phyloP scores from a whole-genome alignment of 2,888 invertebrate species.

The Ommatoiulus sabulosus region DNA sequence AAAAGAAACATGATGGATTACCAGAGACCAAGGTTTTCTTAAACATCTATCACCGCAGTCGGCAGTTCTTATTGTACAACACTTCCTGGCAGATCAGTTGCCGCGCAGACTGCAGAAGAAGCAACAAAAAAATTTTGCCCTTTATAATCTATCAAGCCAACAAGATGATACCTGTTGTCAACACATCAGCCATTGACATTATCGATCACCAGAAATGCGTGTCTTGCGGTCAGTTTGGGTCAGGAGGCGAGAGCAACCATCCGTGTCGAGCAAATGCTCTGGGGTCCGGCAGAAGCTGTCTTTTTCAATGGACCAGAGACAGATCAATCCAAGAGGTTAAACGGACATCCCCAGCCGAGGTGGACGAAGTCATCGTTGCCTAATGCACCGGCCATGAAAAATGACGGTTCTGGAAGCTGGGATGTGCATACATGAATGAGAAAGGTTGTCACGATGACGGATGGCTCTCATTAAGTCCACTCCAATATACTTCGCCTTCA shows the following conservation, averaged over 20 bases:
- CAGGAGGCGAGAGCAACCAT: not conserved
- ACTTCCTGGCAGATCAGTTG: slow-evolving; percentile 31
- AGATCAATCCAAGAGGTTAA: slow-evolving; percentile 39
- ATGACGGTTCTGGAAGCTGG: not conserved
- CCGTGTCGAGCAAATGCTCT: slow-evolving; percentile 36
- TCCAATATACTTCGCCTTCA: slow-evolving; percentile 52
- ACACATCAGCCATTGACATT: slow-evolving; percentile 25
- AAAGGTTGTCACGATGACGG: slow-evolving; percentile 53
- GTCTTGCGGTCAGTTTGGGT: slow-evolving; percentile 24
- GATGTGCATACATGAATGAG: slow-evolving; percentile 36
- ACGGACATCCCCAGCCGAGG: slow-evolving; percentile 32
- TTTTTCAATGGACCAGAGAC: not conserved
- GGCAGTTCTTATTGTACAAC: not conserved
- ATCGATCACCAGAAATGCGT: slow-evolving; percentile 3
- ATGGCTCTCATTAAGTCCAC: slow-evolving; percentile 51
- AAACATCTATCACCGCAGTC: slow-evolving; percentile 1
- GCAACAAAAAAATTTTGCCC: not conserved
- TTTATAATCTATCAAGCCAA: slow-evolving; percentile 35
- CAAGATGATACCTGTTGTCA: slow-evolving; percentile 43
- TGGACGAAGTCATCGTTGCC: not conserved
- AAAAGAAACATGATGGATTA: slow-evolving; percentile 28
- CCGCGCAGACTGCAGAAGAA: not conserved
- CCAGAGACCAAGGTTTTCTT: not conserved
- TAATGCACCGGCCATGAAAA: slow-evolving; percentile 33
- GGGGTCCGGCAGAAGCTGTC: slow-evolving; percentile 13